Conservation (phyloP, 1,140 invertebrate species). For the Papilio polyxenes region DNA sequence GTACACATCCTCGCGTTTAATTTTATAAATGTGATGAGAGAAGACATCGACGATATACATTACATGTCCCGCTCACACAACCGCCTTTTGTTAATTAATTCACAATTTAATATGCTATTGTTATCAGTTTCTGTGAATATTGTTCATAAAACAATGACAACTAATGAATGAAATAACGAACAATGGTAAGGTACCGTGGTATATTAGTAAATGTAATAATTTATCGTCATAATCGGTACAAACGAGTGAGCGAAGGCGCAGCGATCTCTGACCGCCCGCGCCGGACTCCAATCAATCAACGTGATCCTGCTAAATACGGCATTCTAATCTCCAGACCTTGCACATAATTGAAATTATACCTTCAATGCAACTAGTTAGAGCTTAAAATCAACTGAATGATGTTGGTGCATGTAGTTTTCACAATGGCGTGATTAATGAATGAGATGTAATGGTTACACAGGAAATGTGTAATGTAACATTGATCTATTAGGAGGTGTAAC, state of each 20-base stretch:
- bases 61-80: background rate
- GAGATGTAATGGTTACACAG: constrained; percentile 59
- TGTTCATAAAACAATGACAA: constrained; percentile 33
- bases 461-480: constrained; percentile 66
- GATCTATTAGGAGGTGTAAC: constrained; percentile 62
- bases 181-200: background rate
- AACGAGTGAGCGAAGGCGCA: constrained; percentile 57
- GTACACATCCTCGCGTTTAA: constrained; percentile 37
- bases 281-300: constrained; percentile 71
- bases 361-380: constrained; percentile 41
- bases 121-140: background rate
- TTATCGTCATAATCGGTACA: constrained; percentile 50
- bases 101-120: background rate
- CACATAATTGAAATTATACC: constrained; percentile 44
- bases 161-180: constrained; percentile 43
- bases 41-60: constrained; percentile 1
- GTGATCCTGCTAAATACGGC: constrained; percentile 67
- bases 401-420: constrained; percentile 54
- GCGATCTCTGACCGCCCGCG: constrained; percentile 63
- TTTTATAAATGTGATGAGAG: constrained; percentile 39
- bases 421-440: constrained; percentile 73
- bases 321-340: constrained; percentile 53
- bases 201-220: constrained; percentile 38
- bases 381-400: constrained; percentile 38
- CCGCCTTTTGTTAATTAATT: background rate